These are phyloP conservation scores for Pristionchus exspectatus DNA, from an alignment of 2,888 invertebrate species.

Conservation along the genomic window DNA sequence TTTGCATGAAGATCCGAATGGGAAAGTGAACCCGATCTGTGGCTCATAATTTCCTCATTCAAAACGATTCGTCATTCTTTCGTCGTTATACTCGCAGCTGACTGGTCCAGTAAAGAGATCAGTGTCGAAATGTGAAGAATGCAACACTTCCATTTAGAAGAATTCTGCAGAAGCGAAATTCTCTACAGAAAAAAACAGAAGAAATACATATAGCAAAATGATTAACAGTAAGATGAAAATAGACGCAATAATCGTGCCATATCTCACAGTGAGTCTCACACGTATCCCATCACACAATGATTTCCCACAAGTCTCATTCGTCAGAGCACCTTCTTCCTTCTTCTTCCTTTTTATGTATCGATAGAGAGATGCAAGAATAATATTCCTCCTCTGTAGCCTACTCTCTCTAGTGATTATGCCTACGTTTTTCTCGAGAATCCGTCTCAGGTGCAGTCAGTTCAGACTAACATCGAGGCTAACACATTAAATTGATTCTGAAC, in stretches of 20 bases:
- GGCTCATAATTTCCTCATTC: not conserved
- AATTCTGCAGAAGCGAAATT: no score
- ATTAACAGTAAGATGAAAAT: not conserved
- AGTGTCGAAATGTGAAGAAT: not conserved
- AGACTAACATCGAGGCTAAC: not conserved
- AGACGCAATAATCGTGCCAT: not conserved
- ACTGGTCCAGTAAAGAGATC: not conserved
- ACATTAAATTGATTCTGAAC: not conserved
- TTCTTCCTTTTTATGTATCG: not conserved
- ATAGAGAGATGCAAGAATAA: not conserved
- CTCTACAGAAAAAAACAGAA: not conserved
- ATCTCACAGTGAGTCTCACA: not conserved
- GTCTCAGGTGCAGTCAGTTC: not conserved
- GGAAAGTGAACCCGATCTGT: not conserved
- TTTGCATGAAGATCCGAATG: not conserved
- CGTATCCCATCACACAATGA: not conserved
- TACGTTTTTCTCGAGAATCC: not conserved
- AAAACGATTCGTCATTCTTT: conserved; percentile 13
- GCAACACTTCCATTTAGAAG: not conserved
- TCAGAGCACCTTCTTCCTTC: not conserved
- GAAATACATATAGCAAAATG: not conserved
- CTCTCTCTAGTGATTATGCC: not conserved
- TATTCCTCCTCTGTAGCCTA: not conserved
- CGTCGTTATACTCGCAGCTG: not conserved
- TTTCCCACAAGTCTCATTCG: not conserved